Evolutionary conservation across 1,140 invertebrate species (phyloP).

Genomic region (Meloidogyne hapla): DNA sequence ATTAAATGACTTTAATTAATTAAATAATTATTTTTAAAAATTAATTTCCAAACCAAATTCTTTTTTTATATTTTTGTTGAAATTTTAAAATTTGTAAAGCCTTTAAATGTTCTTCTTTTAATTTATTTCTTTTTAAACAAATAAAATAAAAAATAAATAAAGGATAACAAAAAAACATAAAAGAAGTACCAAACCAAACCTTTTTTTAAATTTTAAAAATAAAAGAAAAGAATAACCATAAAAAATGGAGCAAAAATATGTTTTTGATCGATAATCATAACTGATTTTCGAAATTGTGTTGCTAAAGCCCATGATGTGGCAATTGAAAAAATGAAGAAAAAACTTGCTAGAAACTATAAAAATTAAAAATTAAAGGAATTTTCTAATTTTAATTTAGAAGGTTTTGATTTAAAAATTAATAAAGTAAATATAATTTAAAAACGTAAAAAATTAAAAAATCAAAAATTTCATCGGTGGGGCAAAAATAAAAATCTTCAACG

Average conservation of each 20-base stretch:
- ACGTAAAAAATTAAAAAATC: too few relatives aligned
- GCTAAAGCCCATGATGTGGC: constrained; percentile 56
- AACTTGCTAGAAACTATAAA: constrained; percentile 15
- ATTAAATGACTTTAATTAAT: not conserved
- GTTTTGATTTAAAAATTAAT: too few relatives aligned
- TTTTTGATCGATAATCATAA: constrained; percentile 45
- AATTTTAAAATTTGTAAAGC: constrained; percentile 35
- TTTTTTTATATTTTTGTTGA: constrained; percentile 23
- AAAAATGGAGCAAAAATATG: constrained; percentile 60
- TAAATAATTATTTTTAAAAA: constrained; percentile 16
- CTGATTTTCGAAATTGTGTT: constrained; percentile 59
- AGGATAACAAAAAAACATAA: constrained; percentile 60
- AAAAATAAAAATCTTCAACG: too few relatives aligned
- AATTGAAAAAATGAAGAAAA: constrained; percentile 35
- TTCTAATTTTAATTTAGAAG: too few relatives aligned
- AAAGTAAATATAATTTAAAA: too few relatives aligned
- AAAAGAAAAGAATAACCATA: constrained; percentile 17
- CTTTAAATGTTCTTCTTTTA: constrained; percentile 28
- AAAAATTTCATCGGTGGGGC: too few relatives aligned
- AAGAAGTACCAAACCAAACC: constrained; percentile 62
- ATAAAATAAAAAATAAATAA: constrained; percentile 55
- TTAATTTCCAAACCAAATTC: constrained; percentile 31
- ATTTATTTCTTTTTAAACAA: constrained; percentile 21
- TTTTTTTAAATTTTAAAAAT: not conserved
- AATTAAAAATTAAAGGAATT: too few relatives aligned